Evolutionary conservation across 2,888 invertebrate genomes (phyloP).

Genomic region (Rhopalosiphum nymphaeae): DNA sequence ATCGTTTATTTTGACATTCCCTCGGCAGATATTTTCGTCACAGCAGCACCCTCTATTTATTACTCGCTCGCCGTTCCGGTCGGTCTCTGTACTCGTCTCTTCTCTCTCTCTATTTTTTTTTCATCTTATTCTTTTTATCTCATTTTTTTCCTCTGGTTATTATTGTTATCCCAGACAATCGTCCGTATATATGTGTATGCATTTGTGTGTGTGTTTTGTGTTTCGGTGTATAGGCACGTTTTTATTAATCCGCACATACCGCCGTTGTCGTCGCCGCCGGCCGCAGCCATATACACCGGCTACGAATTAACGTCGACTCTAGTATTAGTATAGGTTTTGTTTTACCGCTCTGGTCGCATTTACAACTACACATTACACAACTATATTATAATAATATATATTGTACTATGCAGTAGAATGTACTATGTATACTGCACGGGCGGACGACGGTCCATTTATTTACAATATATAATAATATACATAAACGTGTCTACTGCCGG

Average conservation of each 20-base stretch:
- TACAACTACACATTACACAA: constrained; percentile 4
- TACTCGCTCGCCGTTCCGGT: constrained; percentile 41
- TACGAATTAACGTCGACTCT: neutral
- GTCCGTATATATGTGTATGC: neutral
- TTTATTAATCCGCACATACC: constrained; percentile 46
- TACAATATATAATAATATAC: neutral
- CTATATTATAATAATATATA: neutral
- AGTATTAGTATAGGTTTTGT: neutral
- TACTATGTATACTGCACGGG: neutral
- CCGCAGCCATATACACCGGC: neutral
- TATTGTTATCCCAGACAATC: constrained; percentile 30
- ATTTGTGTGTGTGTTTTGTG: neutral
- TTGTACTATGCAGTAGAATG: neutral
- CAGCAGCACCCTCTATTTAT: constrained; percentile 53
- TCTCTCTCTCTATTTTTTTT: neutral
- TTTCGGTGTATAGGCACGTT: constrained; percentile 42
- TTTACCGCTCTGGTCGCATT: constrained; percentile 25
- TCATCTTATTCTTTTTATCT: neutral
- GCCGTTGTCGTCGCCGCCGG: neutral
- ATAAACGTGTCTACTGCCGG: neutral
- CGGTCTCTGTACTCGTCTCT: neutral
- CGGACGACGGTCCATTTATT: constrained; percentile 10
- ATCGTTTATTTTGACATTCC: constrained; percentile 59
- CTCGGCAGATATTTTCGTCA: constrained; percentile 63
- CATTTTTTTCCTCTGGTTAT: neutral